Percentiles rank a stretch among this genome's conserved stretches.
Conservation (phyloP, 2,113 vertebrate genomes). For the Aspiorhynchus laticeps region DNA sequence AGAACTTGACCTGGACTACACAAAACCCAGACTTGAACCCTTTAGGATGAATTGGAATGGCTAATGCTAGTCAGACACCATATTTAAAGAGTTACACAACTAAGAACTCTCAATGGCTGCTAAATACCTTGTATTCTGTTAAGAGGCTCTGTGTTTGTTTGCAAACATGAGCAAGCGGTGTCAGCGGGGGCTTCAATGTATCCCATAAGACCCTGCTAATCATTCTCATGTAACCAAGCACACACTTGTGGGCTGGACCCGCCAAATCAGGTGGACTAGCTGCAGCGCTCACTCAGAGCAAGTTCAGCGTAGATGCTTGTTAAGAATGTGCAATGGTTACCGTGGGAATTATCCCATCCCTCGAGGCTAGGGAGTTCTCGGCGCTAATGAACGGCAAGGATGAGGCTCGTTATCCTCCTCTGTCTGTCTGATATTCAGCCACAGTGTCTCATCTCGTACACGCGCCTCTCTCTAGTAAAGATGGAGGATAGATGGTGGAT, state of each 20-base stretch:
- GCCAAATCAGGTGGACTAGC: constrained; percentile 69
- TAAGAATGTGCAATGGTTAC: constrained; percentile 73
- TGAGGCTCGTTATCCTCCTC: constrained; percentile 71
- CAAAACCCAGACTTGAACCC: neutral
- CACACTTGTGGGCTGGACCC: constrained; percentile 66
- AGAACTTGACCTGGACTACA: constrained; percentile 14
- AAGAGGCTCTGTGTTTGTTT: constrained; percentile 61
- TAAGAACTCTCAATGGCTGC: constrained; percentile 18
- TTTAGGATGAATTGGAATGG: neutral
- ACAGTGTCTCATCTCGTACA: constrained; percentile 42
- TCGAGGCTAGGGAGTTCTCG: constrained; percentile 70
- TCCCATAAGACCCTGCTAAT: constrained; percentile 64
- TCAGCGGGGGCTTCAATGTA: constrained; percentile 52
- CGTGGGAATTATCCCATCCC: constrained; percentile 67
- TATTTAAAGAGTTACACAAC: constrained; percentile 9
- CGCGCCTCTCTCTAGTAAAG: constrained; percentile 40
- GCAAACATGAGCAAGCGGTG: constrained; percentile 59
- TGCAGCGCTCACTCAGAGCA: constrained; percentile 62
- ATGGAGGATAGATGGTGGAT: constrained; percentile 34
- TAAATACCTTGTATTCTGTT: constrained; percentile 59
- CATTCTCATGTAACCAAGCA: constrained; percentile 66
- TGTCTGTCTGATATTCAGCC: constrained; percentile 59
- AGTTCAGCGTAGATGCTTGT: constrained; percentile 72
- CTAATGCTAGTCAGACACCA: neutral
- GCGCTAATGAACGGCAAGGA: constrained; percentile 76